These are phyloP conservation scores for Chaenocephalus aceratus DNA, from an alignment of 2,113 vertebrate genomes.

Conservation along the genomic window DNA sequence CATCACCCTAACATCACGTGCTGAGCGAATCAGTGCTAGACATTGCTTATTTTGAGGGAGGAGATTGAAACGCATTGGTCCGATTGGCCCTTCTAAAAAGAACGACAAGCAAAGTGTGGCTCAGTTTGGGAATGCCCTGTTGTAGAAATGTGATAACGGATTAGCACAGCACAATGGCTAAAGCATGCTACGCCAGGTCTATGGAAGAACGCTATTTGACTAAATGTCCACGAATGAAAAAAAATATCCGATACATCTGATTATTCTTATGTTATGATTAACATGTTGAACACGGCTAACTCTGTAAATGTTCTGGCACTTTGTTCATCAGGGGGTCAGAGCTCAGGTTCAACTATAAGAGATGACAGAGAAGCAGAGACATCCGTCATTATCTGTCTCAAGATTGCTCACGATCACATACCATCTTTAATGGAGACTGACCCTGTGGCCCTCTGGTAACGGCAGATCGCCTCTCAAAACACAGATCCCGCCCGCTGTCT, in stretches of 20 bases:
- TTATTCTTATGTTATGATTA: constrained; percentile 31
- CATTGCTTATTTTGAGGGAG: too few relatives aligned
- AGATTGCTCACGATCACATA: background rate
- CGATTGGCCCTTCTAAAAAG: background rate
- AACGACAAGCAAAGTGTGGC: background rate
- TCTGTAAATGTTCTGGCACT: constrained; percentile 20
- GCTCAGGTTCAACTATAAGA: constrained; percentile 15
- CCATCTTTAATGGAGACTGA: constrained; percentile 7
- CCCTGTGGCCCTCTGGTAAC: constrained; percentile 19
- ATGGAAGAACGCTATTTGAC: background rate
- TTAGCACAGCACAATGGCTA: background rate
- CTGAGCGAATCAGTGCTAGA: too few relatives aligned
- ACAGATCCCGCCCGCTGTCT: background rate
- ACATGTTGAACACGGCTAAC: constrained; percentile 14
- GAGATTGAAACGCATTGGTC: too few relatives aligned
- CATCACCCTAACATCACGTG: too few relatives aligned
- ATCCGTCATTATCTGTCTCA: constrained; percentile 18
- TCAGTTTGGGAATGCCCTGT: background rate
- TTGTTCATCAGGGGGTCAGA: constrained; percentile 49
- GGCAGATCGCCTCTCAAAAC: background rate
- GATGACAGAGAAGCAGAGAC: constrained; percentile 17
- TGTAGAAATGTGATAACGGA: background rate
- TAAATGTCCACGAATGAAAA: background rate
- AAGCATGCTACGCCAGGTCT: background rate
- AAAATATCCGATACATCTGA: background rate